These are phyloP conservation scores for Phenganax stokvisi DNA, from an alignment of 92 coral and sea anemone genomes.

Conservation along the genomic window DNA sequence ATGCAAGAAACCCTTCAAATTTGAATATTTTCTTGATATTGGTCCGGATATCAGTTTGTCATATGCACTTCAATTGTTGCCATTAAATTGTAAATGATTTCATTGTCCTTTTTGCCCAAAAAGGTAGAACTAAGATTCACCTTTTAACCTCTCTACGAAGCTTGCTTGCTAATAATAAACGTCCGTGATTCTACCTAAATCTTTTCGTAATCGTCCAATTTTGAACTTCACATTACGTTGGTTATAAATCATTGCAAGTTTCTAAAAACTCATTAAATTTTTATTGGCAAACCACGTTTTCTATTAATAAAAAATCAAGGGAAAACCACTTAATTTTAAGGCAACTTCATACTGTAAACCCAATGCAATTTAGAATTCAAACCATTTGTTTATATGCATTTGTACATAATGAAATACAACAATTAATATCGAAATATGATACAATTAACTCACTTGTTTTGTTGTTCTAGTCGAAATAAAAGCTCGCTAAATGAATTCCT, in stretches of 20 bases:
- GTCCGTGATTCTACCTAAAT: no score
- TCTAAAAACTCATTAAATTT: not conserved
- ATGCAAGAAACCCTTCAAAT: not conserved
- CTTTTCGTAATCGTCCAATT: no score
- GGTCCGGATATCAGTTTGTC: conserved; percentile 13
- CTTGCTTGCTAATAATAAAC: not conserved
- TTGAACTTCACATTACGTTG: no score
- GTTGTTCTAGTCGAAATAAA: conserved; percentile 63
- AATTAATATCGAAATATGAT: not conserved
- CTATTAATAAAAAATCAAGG: not conserved
- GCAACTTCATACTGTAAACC: not conserved
- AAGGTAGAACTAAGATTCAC: not conserved
- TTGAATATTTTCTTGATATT: not conserved
- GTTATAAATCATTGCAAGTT: not conserved
- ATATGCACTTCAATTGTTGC: not conserved
- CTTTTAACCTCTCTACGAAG: conserved; percentile 2
- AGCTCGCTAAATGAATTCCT: conserved; percentile 60
- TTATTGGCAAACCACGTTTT: conserved; percentile 6
- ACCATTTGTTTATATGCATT: not conserved
- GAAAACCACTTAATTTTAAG: not conserved
- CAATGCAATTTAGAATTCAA: not conserved
- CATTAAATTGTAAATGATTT: not conserved
- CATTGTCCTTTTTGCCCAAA: conserved; percentile 1
- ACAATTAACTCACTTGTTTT: conserved; percentile 55
- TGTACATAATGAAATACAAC: not conserved